Conservation (phyloP, 2,797 vertebrate species). For the Bovichtus variegatus region DNA sequence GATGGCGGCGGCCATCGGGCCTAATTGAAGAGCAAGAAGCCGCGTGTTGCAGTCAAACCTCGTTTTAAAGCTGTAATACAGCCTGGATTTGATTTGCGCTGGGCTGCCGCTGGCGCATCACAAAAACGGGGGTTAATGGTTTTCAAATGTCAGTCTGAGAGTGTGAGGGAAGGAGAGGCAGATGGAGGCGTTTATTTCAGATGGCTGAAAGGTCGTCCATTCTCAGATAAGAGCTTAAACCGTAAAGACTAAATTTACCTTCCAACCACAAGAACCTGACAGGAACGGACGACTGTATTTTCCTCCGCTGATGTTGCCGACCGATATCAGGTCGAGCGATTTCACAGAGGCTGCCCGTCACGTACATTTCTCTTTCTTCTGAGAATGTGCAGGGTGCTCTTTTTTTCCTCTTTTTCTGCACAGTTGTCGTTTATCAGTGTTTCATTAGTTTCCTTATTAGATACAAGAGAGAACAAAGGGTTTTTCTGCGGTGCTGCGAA, state of each 20-base stretch:
- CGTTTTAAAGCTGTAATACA: slow-evolving; percentile 40
- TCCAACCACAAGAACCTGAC: slow-evolving; percentile 7
- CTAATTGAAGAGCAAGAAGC: slow-evolving; percentile 45
- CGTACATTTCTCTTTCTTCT: neutral
- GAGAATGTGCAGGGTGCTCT: neutral
- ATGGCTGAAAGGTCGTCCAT: slow-evolving; percentile 15
- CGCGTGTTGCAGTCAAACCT: slow-evolving; percentile 45
- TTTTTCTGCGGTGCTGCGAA: neutral
- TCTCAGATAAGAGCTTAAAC: slow-evolving; percentile 25
- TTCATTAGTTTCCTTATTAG: slow-evolving; percentile 38
- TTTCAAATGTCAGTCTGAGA: slow-evolving; percentile 66
- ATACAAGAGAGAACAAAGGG: slow-evolving; percentile 21
- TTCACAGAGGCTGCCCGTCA: neutral
- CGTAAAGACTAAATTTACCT: slow-evolving; percentile 22
- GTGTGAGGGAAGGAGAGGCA: neutral
- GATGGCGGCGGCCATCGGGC: slow-evolving; percentile 19
- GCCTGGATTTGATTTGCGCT: slow-evolving; percentile 52
- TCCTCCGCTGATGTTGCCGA: neutral
- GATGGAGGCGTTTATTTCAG: slow-evolving; percentile 13
- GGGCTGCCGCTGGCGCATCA: slow-evolving; percentile 35
- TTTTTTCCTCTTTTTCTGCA: slow-evolving; percentile 11
- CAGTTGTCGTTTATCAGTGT: slow-evolving; percentile 20
- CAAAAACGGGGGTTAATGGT: slow-evolving; percentile 51
- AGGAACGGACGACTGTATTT: neutral
- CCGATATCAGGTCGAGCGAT: slow-evolving; percentile 1